phyloP scores from a whole-genome alignment of 2,113 vertebrate species.

The Hepsetus odoe region DNA sequence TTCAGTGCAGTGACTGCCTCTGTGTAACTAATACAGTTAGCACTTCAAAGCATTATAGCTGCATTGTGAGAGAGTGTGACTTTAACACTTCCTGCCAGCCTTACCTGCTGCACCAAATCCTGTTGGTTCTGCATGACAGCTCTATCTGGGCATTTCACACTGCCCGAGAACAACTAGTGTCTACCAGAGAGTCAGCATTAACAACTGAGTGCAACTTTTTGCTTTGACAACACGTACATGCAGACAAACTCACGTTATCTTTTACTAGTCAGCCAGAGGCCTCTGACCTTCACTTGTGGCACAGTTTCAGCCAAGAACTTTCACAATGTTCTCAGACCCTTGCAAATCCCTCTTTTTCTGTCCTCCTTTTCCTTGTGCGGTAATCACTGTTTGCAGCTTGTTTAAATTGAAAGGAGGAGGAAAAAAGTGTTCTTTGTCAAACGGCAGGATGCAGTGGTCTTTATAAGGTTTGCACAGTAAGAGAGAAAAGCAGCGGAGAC shows the following conservation, averaged over 20 bases:
- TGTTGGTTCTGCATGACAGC: constrained; percentile 54
- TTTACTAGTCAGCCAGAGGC: background rate
- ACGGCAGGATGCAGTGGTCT: background rate
- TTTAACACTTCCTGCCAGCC: constrained; percentile 27
- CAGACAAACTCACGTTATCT: constrained; percentile 6
- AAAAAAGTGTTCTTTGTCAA: constrained; percentile 17
- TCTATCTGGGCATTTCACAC: constrained; percentile 39
- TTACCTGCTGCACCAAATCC: constrained; percentile 46
- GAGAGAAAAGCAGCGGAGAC: constrained; percentile 26
- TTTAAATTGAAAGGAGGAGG: constrained; percentile 28
- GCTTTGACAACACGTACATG: background rate
- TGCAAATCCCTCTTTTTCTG: background rate
- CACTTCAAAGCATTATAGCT: constrained; percentile 49
- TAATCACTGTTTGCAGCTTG: constrained; percentile 16
- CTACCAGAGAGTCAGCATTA: constrained; percentile 19
- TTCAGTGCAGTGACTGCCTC: constrained; percentile 21
- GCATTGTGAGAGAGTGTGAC: constrained; percentile 39
- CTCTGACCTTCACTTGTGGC: constrained; percentile 12
- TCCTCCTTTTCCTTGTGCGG: background rate
- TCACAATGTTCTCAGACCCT: background rate
- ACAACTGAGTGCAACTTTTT: background rate
- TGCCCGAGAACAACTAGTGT: constrained; percentile 27
- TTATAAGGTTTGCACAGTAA: constrained; percentile 37
- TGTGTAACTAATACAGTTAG: constrained; percentile 53
- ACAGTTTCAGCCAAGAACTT: constrained; percentile 9